Base-by-base conservation (phyloP, 2,113 vertebrate species). In the Herpetotheres cachinnans region DNA sequence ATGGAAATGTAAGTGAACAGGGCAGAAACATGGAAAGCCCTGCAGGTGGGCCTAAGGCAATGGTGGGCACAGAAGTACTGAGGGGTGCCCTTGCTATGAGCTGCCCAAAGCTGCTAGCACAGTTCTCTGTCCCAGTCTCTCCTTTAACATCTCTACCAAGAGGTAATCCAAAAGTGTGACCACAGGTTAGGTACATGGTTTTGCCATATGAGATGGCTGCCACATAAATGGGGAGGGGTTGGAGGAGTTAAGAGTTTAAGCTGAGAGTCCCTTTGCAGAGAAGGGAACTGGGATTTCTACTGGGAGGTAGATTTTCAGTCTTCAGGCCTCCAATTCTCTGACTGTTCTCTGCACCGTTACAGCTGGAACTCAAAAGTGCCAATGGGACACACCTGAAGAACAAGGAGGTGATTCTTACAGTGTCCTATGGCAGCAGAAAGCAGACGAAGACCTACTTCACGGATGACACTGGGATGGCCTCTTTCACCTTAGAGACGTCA, bases 331-430 rank as follows among this genome's bases (percentile, higher is more conserved):
- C 13, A 83, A 0, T 58, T 93, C 67, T 90, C 54, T 72, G 36
- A 34, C 5, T 29, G 46, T 58, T 89, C 40, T 78, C 58, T 87
- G 36, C n/a, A 10, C 83, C 6, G 0, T 77, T 95, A 42, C 89
- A 97, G 96, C 50, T 97, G 78, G 78, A 97, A 69, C 89, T 97
- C 56, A 97, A 36, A 92, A 96, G 93, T 92, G 70, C 89, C 77
- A 90, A 50, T 76, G 95, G 90, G n/a, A 91, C 74, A 15, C 70
- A 54, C 46, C 49, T 97, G 84, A 91, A 96, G 59, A 92, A 93
- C 44, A 89, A 76, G 58, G 62, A 91, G 50, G 89, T 97, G 49
- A 80, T 91, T 84, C 93, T 97, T 62, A 91, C 91, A 32, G 88
- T 94, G 46, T 91, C 92, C 62, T 14, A 85, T 14, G 77, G 76